phyloP scores from a whole-genome alignment of 1,140 invertebrate species.

The Semibalanus balanoides region DNA sequence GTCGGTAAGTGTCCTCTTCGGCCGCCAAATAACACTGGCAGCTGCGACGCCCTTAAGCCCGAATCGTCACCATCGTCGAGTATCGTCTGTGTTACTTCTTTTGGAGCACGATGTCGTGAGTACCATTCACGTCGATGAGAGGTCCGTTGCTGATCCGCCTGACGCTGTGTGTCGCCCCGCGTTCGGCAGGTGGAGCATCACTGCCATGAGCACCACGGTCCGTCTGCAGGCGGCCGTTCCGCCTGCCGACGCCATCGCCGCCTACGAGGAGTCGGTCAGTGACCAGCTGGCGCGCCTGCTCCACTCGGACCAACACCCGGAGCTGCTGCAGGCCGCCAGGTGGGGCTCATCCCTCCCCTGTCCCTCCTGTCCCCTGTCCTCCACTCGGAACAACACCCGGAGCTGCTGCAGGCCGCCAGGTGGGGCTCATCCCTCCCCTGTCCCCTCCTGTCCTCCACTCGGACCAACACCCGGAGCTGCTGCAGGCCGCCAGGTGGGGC shows the following conservation, averaged over 20 bases:
- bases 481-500: constrained; percentile 57
- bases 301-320: constrained; percentile 62
- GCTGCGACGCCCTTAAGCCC: too few relatives aligned
- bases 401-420: constrained; percentile 59
- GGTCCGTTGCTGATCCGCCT: constrained; percentile 13
- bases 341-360: too few relatives aligned
- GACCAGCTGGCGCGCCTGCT: constrained; percentile 72
- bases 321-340: constrained; percentile 59
- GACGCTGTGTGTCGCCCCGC: not conserved
- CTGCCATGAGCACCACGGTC: not conserved
- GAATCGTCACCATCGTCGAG: too few relatives aligned
- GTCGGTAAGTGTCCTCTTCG: too few relatives aligned
- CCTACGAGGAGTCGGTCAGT: constrained; percentile 64
- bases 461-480: constrained; percentile 56
- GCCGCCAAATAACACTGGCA: too few relatives aligned
- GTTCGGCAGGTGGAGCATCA: constrained; percentile 62
- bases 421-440: too few relatives aligned
- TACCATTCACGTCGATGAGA: too few relatives aligned
- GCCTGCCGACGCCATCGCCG: constrained; percentile 31
- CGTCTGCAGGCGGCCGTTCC: constrained; percentile 15
- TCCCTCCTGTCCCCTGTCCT: too few relatives aligned
- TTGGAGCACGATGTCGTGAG: too few relatives aligned
- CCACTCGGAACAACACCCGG: constrained; percentile 62
- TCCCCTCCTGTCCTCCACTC: too few relatives aligned
- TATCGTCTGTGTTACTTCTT: too few relatives aligned